Evolutionary conservation across 2,888 invertebrate species (phyloP).

Genomic region (Uloborus plumipes): DNA sequence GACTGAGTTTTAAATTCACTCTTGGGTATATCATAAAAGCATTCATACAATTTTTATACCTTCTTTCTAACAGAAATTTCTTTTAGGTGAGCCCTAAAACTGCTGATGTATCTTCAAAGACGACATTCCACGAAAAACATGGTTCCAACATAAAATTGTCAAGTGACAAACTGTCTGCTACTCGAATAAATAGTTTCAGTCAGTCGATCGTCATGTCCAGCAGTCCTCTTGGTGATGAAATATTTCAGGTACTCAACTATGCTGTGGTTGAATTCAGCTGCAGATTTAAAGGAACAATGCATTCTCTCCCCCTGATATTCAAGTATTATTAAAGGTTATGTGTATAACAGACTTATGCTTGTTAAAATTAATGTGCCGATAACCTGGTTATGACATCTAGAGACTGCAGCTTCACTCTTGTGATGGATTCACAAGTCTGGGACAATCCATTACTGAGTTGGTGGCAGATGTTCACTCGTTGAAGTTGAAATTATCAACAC

Average conservation of each 20-base stretch:
- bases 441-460: too few relatives aligned
- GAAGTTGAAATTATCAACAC: too few relatives aligned
- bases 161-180: constrained; percentile 78
- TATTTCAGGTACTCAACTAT: constrained; percentile 77
- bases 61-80: not conserved
- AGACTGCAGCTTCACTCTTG: too few relatives aligned
- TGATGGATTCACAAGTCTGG: too few relatives aligned
- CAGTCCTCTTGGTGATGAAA: constrained; percentile 79
- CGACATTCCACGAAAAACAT: constrained; percentile 79
- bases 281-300: too few relatives aligned
- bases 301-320: too few relatives aligned
- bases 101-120: constrained; percentile 2
- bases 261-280: too few relatives aligned
- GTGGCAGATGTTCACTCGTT: too few relatives aligned
- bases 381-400: too few relatives aligned
- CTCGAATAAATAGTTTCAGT: constrained; percentile 85
- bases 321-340: too few relatives aligned
- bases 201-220: constrained; percentile 82
- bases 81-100: constrained; percentile 24
- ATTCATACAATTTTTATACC: not conserved
- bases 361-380: too few relatives aligned
- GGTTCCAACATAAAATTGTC: constrained; percentile 84
- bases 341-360: too few relatives aligned
- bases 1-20: not conserved
- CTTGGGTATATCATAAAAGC: not conserved